Conservation (phyloP, 2,888 invertebrate species). For the Nephrocerus scutellatus region DNA sequence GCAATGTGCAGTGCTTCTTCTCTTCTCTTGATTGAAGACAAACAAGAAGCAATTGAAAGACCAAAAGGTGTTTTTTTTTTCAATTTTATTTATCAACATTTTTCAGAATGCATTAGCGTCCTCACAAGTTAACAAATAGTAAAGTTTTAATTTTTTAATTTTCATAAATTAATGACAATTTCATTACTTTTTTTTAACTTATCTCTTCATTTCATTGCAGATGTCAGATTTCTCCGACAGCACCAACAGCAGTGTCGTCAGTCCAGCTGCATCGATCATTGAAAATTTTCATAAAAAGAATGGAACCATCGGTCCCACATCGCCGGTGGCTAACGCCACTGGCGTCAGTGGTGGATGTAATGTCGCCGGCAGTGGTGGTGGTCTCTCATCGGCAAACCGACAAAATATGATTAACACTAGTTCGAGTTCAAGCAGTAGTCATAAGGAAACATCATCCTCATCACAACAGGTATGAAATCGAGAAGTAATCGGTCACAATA, state of each 20-base stretch:
- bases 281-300: constrained; percentile 67
- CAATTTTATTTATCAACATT: too few relatives aligned
- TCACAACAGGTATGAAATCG: constrained; percentile 48
- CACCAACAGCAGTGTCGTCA: constrained; percentile 42
- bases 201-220: constrained; percentile 27
- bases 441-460: constrained; percentile 48
- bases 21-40: too few relatives aligned
- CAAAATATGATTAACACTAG: constrained; percentile 45
- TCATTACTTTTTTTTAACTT: neutral
- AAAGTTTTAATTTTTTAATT: too few relatives aligned
- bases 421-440: constrained; percentile 46
- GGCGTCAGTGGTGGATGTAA: constrained; percentile 14
- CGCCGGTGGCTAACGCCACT: constrained; percentile 21
- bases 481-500: too few relatives aligned
- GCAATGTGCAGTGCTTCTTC: too few relatives aligned
- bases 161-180: too few relatives aligned
- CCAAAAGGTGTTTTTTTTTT: too few relatives aligned
- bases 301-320: constrained; percentile 35
- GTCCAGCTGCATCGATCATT: constrained; percentile 59
- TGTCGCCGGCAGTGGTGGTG: constrained; percentile 32
- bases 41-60: too few relatives aligned
- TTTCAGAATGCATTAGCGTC: too few relatives aligned
- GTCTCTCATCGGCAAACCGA: constrained; percentile 44
- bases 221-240: constrained; percentile 49
- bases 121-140: too few relatives aligned